Conservation (phyloP, 2,797 vertebrate species). For the Syndactyla subalaris region DNA sequence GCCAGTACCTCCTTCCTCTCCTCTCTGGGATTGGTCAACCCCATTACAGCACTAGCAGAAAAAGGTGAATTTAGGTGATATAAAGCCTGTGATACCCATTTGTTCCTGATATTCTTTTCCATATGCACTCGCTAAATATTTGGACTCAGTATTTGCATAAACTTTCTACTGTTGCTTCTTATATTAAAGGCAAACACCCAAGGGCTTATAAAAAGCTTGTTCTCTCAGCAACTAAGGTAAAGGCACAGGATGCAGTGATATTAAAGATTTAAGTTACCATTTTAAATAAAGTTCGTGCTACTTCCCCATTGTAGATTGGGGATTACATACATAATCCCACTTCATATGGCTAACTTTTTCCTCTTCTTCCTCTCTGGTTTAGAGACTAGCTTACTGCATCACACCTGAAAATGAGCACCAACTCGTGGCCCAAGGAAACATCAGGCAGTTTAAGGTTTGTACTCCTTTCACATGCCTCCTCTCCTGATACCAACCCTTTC, state of each 20-base stretch:
- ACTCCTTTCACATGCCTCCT: neutral
- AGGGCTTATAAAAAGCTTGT: conserved; percentile 3
- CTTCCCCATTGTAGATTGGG: neutral
- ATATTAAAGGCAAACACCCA: conserved; percentile 49
- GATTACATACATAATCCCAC: neutral
- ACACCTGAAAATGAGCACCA: conserved; percentile 95
- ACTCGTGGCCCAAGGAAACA: conserved; percentile 88
- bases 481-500: neutral
- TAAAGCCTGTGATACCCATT: neutral
- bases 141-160: conserved; percentile 49
- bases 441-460: conserved; percentile 92
- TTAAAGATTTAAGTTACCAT: conserved; percentile 27
- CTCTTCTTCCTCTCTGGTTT: conserved; percentile 43
- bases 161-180: conserved; percentile 35
- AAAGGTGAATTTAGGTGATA: neutral
- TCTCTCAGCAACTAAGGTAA: neutral
- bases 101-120: neutral
- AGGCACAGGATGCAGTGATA: neutral
- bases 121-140: conserved; percentile 46
- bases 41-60: neutral
- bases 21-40: neutral
- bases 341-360: conserved; percentile 9
- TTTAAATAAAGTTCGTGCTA: conserved; percentile 48
- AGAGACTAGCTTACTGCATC: conserved; percentile 96
- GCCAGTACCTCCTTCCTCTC: neutral